These are phyloP conservation scores for Iguana delicatissima DNA, from an alignment of 2,797 vertebrate genomes.

Conservation along the genomic window DNA sequence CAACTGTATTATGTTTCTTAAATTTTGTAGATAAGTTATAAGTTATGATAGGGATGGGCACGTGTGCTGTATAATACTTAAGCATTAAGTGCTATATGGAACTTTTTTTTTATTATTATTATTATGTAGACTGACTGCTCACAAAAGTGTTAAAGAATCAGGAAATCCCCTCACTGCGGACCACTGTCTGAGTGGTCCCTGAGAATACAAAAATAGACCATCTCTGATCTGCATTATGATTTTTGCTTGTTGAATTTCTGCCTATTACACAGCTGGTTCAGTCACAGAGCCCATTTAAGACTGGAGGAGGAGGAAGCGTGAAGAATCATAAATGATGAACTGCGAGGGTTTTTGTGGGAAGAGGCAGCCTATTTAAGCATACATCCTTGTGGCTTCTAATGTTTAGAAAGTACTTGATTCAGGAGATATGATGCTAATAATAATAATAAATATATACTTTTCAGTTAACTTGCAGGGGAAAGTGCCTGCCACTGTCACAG, in stretches of 20 bases:
- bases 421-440: too few relatives aligned
- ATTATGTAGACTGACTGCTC: neutral
- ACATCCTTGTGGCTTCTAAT: too few relatives aligned
- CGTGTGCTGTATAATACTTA: neutral
- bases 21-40: neutral
- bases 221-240: neutral
- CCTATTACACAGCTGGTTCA: neutral
- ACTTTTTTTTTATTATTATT: neutral
- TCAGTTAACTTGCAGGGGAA: too few relatives aligned
- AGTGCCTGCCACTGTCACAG: too few relatives aligned
- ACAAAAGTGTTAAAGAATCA: neutral
- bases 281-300: neutral
- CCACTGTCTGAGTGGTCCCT: neutral
- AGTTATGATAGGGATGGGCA: neutral
- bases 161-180: neutral
- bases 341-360: too few relatives aligned
- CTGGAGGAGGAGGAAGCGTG: neutral
- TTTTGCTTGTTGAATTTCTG: neutral
- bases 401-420: too few relatives aligned
- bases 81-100: neutral
- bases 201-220: neutral
- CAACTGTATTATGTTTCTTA: neutral
- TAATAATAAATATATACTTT: too few relatives aligned
- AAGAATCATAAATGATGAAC: neutral
- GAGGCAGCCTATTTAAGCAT: too few relatives aligned